Evolutionary conservation across 2,888 invertebrate genomes (phyloP), one percentile per base, ranked within the genome.

Genomic region (Tineola bisselliella): DNA sequence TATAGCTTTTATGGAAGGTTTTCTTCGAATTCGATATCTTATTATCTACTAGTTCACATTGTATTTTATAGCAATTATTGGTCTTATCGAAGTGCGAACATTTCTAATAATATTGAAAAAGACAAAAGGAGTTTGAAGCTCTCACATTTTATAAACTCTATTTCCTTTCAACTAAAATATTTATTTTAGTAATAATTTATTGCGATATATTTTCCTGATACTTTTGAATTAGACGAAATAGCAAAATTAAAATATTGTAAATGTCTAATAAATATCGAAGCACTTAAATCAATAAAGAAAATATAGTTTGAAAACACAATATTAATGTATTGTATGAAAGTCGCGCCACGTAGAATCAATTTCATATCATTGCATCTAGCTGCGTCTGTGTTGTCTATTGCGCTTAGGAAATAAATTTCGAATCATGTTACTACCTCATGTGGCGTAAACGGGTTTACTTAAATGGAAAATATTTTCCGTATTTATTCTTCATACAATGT

Each of bases 311-410:
- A 38, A 38, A 38, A 25, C 25, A 25, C 2, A 38, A 38, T 38
- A 10, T 6, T 38, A 12, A 38, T 38, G n/a, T 10, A 38, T 48
- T 17, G 48, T 18, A 54, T 54, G 48, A 10, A 71, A 84, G 75
- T 76, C 83, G 63, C 65, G 71, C 73, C 84, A 84, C 86, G 86
- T 84, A 74, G 65, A 84, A 86, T 86, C 84, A 84, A 84, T 84
- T 84, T 79, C 76, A 73, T 76, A 81, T 81, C 80, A 78, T 44
- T 44, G 60, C 60, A 15, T 30, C 25, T 48, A 38, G 43, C 38
- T 19, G 44, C 44, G 43, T n/a, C 11, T 11, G 43, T 17, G n/a
- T 30, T 12, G 44, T 43, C 44, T 43, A 15, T 38, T 10, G 17
- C 6, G 11, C 44, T 75, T 71, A 72, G 66, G 75, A 72, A 73